Percentiles rank a stretch among this genome's conserved stretches.
Conservation (phyloP, 2,888 invertebrate species). For the Polymixis lichenea region DNA sequence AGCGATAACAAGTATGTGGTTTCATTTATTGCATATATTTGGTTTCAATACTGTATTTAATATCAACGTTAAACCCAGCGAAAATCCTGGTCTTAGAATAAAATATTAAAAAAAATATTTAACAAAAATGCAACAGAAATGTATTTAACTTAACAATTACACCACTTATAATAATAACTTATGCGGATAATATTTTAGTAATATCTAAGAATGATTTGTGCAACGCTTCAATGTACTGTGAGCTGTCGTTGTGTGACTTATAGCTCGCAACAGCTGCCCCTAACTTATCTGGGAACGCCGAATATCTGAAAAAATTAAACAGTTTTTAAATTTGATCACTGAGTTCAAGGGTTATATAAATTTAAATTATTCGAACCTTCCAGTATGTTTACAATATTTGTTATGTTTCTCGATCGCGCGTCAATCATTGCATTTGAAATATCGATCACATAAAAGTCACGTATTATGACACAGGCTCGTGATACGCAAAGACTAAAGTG, state of each 20-base stretch:
- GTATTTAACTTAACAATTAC: conserved; percentile 8
- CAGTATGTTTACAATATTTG: neutral
- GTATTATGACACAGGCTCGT: neutral
- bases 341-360: neutral
- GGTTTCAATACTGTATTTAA: neutral
- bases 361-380: neutral
- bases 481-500: neutral
- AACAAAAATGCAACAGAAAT: conserved; percentile 39
- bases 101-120: conserved; percentile 15
- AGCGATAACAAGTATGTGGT: too few relatives aligned
- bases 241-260: conserved; percentile 92
- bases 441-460: neutral
- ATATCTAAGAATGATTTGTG: conserved; percentile 94
- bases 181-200: conserved; percentile 83
- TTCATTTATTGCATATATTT: too few relatives aligned
- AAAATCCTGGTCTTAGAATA: neutral
- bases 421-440: neutral
- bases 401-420: neutral
- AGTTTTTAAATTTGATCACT: neutral
- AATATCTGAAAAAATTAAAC: conserved; percentile 92
- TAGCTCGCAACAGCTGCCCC: conserved; percentile 96
- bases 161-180: conserved; percentile 37
- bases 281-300: conserved; percentile 94
- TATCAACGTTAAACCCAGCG: neutral
- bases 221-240: conserved; percentile 93